Conservation (phyloP, 2,888 invertebrate genomes). For the Chalcosyrphus nemorum region DNA sequence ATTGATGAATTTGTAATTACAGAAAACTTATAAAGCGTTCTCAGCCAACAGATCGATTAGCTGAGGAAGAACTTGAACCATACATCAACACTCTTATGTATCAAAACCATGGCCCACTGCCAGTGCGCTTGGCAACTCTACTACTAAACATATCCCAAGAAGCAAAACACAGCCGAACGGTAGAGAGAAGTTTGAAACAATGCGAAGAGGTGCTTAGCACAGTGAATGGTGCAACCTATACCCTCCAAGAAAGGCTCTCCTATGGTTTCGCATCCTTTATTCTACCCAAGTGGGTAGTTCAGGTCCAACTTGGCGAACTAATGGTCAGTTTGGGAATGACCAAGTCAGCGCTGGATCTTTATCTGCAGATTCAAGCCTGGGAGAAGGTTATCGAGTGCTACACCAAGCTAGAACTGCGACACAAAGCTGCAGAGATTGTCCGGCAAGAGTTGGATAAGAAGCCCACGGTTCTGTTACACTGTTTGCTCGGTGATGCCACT, state of each 20-base stretch:
- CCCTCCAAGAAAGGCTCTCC: constrained; percentile 82
- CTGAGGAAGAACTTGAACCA: constrained; percentile 91
- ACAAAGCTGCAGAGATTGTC: constrained; percentile 96
- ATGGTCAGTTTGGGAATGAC: constrained; percentile 91
- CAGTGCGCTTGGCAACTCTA: constrained; percentile 89
- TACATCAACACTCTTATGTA: constrained; percentile 87
- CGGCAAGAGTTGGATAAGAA: constrained; percentile 89
- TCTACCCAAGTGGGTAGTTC: constrained; percentile 89
- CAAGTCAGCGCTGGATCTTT: constrained; percentile 92
- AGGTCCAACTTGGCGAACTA: constrained; percentile 89
- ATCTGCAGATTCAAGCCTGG: constrained; percentile 91
- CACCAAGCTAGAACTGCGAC: constrained; percentile 89
- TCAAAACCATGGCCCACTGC: constrained; percentile 88
- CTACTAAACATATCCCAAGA: constrained; percentile 90
- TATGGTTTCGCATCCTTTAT: constrained; percentile 89
- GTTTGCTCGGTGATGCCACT: constrained; percentile 94
- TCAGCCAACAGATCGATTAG: constrained; percentile 90
- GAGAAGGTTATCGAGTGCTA: constrained; percentile 97
- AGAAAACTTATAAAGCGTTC: constrained; percentile 88
- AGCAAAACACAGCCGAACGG: constrained; percentile 88
- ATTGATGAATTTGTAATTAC: no score
- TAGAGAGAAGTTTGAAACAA: constrained; percentile 94
- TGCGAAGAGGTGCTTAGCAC: constrained; percentile 88
- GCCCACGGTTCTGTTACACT: constrained; percentile 93
- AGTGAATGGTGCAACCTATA: constrained; percentile 78